Evolutionary conservation across 1,140 invertebrate species (phyloP), one percentile per base, ranked within the genome.

Genomic region (Linepithema humile): DNA sequence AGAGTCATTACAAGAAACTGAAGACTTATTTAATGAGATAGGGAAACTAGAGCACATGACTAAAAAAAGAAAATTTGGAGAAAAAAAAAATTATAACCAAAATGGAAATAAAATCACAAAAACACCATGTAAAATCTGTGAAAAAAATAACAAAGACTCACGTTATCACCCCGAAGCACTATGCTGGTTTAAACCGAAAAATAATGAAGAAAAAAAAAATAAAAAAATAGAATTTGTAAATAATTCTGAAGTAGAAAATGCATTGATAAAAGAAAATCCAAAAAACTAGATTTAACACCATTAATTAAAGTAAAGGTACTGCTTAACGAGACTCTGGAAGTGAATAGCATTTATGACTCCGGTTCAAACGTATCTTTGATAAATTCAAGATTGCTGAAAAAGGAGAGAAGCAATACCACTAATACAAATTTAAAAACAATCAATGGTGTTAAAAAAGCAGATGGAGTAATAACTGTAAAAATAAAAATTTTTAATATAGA

Each of bases 311-410:
- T 88, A 20, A 83, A 74, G 50, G 45, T 88, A 64, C 1, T 43
- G 12, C 12, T 85, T 26, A 83, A 88, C 35, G 57, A 74, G 2
- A 80, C 57, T 29, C 38, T 74, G 6, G 43, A 59, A 74, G 77
- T 77, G 12, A n/a, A 55, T 35, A 83, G 64, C 3, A 23, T 83
- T 55, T 86, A 88, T 83, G 85, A 86, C 12, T 86, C 87, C 9
- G 87, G 85, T 15, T 72, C 78, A 75, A 88, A 88, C 32, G 65
- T 88, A 6, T 88, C 82, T 17, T 29, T 86, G 29, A 82, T 83
- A 26, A 88, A 78, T 45, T 77, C 73, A 83, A 88, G 26, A 59
- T 45, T 82, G 38, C 6, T 67, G 38, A 69, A 59, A 83, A 83
- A 75, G 53, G 32, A 70, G 62, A 84, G 5, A 29, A 53, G 59